Evolutionary conservation across 2,113 vertebrate species (phyloP).

Genomic region (Ceyx melanurus): DNA sequence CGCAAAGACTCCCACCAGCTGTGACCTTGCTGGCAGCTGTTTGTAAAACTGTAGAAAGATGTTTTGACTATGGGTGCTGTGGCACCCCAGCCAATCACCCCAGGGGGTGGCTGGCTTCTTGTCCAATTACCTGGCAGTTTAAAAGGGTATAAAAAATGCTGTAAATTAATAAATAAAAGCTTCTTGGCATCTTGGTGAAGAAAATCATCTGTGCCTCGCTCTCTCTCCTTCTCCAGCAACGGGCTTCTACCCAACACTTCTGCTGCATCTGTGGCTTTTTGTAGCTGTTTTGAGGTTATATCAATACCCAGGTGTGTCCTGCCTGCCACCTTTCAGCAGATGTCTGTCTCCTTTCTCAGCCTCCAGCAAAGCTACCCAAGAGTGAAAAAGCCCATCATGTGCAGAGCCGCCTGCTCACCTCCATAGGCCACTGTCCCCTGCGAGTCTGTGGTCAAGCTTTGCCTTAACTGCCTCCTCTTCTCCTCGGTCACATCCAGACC

Average conservation of each 20-base stretch:
- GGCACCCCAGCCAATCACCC: no score
- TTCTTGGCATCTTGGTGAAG: no score
- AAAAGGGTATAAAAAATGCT: no score
- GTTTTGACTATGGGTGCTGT: no score
- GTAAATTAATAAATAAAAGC: no score
- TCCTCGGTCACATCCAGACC: constrained; percentile 85
- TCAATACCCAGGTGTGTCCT: not conserved
- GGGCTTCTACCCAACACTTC: not conserved
- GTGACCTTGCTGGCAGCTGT: no score
- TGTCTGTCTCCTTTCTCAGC: not conserved
- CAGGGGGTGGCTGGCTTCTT: no score
- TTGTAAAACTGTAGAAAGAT: no score
- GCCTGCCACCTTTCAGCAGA: not conserved
- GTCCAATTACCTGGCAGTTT: no score
- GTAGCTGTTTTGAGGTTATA: not conserved
- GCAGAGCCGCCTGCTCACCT: constrained; percentile 68
- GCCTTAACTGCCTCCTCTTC: constrained; percentile 79
- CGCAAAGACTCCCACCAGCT: no score
- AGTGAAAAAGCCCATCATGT: fast-evolving
- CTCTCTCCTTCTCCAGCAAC: no score
- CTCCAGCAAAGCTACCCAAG: not conserved
- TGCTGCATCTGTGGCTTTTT: not conserved
- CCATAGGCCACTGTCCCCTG: constrained; percentile 89
- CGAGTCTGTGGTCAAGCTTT: constrained; percentile 82
- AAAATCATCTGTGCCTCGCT: no score